Base-by-base conservation (phyloP, 2,797 vertebrate species). In the Crocodylus rhombifer region DNA sequence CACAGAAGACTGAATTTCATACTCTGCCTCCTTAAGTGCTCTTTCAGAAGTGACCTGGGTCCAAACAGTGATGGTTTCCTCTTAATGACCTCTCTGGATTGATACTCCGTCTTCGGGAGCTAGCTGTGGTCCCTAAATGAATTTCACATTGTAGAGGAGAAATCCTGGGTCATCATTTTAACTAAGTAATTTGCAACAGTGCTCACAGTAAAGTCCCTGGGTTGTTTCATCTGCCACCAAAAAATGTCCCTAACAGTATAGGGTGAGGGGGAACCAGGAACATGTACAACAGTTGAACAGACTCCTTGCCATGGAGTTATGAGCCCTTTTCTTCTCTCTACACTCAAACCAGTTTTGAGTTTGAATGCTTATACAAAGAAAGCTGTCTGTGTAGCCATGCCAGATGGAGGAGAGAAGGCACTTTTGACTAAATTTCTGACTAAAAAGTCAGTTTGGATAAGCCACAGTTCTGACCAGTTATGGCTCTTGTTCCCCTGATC, bases 401-500 rank as follows among this genome's bases (percentile, higher is more conserved):
- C 42, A 51, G 42, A 11, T 51, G 42, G 42, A 51, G 42, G 42
- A 51, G 42, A 51, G 42, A 51, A 51, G 42, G 42, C 42, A 51
- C 42, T 51, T 51, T 51, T 51, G 10, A 51, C 1, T 1, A 12
- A 4, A 73, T 14, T 74, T 94, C 64, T 69, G 0, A 33, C 3
- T 56, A 9, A 21, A 93, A 21, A 51, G 17, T n/a, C 55, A 21
- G 18, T 58, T n/a, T 14, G 30, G 57, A 64, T 16, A 26, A 9
- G 2, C 57, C 36, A 12, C 69, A 18, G 57, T 42, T 51, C 7
- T n/a, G 90, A 23, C 36, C 42, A 23, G 36, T 73, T 23, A 42
- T 8, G 13, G 33, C 3, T 26, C 36, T 14, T 11, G n/a, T 8
- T 3, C 67, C 67, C 12, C 42, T 5, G 1, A 4, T 33, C 2